Evolutionary conservation across 2,888 invertebrate species (phyloP).

Genomic region (Lypha dubia): DNA sequence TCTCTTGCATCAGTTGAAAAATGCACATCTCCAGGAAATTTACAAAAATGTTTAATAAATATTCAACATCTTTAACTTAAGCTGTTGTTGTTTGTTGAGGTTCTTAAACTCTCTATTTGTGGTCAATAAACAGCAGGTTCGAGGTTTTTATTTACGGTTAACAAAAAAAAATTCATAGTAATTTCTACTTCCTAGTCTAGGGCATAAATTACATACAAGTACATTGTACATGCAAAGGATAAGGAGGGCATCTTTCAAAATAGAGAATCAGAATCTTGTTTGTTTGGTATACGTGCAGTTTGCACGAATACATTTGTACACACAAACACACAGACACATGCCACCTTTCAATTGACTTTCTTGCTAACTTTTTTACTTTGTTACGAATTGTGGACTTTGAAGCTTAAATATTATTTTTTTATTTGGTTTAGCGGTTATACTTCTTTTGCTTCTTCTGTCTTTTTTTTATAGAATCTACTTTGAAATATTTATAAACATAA

Average conservation of each 20-base stretch:
- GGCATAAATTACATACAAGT: constrained; percentile 14
- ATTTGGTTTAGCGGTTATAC: neutral
- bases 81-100: constrained; percentile 39
- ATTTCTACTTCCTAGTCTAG: constrained; percentile 1
- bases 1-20: neutral
- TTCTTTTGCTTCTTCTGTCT: neutral
- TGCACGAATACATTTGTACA: too few relatives aligned
- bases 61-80: neutral
- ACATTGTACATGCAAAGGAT: neutral
- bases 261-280: neutral
- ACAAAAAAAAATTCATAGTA: neutral
- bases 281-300: constrained; percentile 29
- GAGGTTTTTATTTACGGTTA: constrained; percentile 31
- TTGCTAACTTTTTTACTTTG: neutral
- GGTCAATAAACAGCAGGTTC: constrained; percentile 26
- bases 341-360: neutral
- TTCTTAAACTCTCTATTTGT: constrained; percentile 38
- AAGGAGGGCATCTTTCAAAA: neutral
- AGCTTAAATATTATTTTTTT: neutral
- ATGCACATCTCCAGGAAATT: constrained; percentile 19
- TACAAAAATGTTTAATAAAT: constrained; percentile 18
- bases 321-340: too few relatives aligned
- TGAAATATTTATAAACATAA: neutral
- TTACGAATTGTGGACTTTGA: neutral
- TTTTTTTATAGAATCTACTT: constrained; percentile 2